These are phyloP conservation scores for Busseola fusca DNA, from an alignment of 2,888 invertebrate species.

Conservation along the genomic window DNA sequence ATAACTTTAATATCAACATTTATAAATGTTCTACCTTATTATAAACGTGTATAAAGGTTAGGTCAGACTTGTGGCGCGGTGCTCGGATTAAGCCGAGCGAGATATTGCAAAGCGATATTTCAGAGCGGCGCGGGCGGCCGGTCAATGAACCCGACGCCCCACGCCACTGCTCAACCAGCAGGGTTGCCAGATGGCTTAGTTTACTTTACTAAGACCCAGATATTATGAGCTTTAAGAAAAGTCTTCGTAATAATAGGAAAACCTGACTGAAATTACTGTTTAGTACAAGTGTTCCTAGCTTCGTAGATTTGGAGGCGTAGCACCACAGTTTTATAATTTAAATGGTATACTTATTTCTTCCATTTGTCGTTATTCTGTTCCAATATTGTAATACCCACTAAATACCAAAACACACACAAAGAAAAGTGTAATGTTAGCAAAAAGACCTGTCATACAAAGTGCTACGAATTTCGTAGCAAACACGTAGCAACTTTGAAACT, in stretches of 20 bases:
- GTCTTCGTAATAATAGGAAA: not conserved
- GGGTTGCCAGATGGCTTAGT: slow-evolving; percentile 72
- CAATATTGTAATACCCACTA: rapidly evolving
- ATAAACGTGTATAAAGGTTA: slow-evolving; percentile 72
- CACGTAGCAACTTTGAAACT: slow-evolving; percentile 38
- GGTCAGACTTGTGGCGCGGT: slow-evolving; percentile 68
- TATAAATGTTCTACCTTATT: slow-evolving; percentile 56
- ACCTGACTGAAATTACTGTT: not conserved
- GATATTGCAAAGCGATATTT: slow-evolving; percentile 85
- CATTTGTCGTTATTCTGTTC: not conserved
- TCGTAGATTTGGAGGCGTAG: not conserved
- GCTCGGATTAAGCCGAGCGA: slow-evolving; percentile 76
- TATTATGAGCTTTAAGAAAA: not conserved
- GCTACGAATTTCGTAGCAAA: slow-evolving; percentile 56
- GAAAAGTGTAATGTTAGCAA: not conserved
- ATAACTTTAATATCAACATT: slow-evolving; percentile 55
- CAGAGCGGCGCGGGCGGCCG: slow-evolving; percentile 82
- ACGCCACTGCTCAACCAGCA: slow-evolving; percentile 68
- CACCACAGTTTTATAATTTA: not conserved
- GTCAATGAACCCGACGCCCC: slow-evolving; percentile 82
- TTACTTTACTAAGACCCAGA: slow-evolving; percentile 22
- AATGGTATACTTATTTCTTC: not conserved
- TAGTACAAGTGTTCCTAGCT: not conserved
- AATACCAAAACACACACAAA: not conserved
- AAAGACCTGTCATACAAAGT: not conserved